A percentile compares a stretch with the other conserved stretches of the same genome.
These are phyloP conservation scores for Coenobita brevimanus DNA, from an alignment of 1,140 invertebrate species.

Conservation along the genomic window DNA sequence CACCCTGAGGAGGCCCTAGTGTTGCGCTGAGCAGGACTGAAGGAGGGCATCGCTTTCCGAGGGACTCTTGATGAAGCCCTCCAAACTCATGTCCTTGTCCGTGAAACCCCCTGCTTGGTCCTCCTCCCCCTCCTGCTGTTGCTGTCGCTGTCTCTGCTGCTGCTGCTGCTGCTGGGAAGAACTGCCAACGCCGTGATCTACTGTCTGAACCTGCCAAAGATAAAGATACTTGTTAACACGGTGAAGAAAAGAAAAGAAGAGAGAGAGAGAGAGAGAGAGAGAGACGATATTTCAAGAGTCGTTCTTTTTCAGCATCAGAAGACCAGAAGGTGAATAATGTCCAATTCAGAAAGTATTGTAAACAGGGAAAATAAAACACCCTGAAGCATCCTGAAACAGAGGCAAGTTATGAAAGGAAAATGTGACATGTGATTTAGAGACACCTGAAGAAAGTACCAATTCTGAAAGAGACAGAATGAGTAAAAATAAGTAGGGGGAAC, in stretches of 20 bases:
- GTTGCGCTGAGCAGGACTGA: conserved; percentile 31
- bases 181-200: conserved; percentile 22
- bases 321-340: too few relatives aligned
- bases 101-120: conserved; percentile 30
- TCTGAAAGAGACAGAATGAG: too few relatives aligned
- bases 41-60: conserved; percentile 64
- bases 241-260: not conserved
- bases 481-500: too few relatives aligned
- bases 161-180: too few relatives aligned
- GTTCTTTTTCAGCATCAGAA: too few relatives aligned
- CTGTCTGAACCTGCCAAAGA: conserved; percentile 42
- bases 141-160: not conserved
- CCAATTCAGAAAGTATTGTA: too few relatives aligned
- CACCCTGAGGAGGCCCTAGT: not conserved
- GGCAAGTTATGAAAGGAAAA: too few relatives aligned
- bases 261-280: not conserved
- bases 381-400: too few relatives aligned
- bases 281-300: not conserved
- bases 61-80: conserved; percentile 63
- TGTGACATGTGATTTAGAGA: too few relatives aligned
- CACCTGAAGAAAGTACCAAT: too few relatives aligned
- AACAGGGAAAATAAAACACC: too few relatives aligned
- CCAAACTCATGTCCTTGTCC: conserved; percentile 57
- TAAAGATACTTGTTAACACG: not conserved
- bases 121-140: conserved; percentile 3